phyloP scores from a whole-genome alignment of 2,888 invertebrate genomes.

The Auanema sp. region DNA sequence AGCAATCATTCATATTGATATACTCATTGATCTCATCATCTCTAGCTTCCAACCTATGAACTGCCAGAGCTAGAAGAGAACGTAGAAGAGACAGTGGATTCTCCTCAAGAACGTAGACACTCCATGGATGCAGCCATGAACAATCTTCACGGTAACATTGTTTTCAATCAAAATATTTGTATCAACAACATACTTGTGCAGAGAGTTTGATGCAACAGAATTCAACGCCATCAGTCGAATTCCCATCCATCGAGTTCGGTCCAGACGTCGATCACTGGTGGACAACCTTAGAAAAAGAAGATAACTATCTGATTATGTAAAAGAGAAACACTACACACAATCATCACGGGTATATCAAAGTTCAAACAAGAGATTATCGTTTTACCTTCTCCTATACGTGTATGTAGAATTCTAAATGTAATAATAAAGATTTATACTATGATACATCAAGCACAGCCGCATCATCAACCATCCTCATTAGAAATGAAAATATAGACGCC shows the following conservation, averaged over 20 bases:
- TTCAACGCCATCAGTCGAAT: neutral
- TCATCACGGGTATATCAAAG: too few relatives aligned
- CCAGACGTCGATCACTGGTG: slow-evolving; percentile 2
- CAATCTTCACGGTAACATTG: neutral
- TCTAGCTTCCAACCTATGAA: slow-evolving; percentile 40
- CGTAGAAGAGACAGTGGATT: slow-evolving; percentile 22
- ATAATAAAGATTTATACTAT: too few relatives aligned
- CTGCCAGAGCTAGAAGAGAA: slow-evolving; percentile 46
- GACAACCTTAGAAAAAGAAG: neutral
- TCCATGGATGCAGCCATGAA: slow-evolving; percentile 18
- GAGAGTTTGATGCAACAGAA: slow-evolving; percentile 4
- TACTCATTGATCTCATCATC: neutral
- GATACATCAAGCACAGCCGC: too few relatives aligned
- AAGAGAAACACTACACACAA: neutral
- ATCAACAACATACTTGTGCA: neutral
- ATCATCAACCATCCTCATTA: too few relatives aligned
- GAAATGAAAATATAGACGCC: too few relatives aligned
- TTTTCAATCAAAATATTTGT: neutral
- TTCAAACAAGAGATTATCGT: too few relatives aligned
- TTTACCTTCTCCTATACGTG: too few relatives aligned
- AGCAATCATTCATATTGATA: neutral
- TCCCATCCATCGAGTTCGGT: neutral
- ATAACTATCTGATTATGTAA: slow-evolving; percentile 2
- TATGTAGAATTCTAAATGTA: too few relatives aligned
- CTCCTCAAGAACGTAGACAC: slow-evolving; percentile 21